phyloP scores from a whole-genome alignment of 2,113 vertebrate genomes.

The Arothron firmamentum region DNA sequence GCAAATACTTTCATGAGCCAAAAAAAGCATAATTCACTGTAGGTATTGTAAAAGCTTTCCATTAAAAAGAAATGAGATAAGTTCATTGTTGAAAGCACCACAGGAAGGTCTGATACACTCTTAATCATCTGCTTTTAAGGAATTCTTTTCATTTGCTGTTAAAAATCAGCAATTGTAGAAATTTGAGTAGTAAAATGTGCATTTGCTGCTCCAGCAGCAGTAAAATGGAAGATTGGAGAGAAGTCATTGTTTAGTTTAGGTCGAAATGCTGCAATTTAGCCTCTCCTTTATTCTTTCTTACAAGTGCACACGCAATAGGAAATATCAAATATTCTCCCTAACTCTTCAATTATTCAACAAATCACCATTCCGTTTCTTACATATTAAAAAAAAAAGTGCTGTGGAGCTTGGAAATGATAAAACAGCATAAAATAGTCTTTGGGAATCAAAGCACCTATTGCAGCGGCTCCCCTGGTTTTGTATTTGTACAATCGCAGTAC shows the following conservation, averaged over 20 bases:
- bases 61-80: conserved; percentile 70
- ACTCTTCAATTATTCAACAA: conserved; percentile 74
- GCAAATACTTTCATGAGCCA: conserved; percentile 68
- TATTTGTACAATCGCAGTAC: conserved; percentile 63
- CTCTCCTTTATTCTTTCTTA: conserved; percentile 59
- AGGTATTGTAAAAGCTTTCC: conserved; percentile 75
- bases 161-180: conserved; percentile 7
- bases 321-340: conserved; percentile 62
- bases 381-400: conserved; percentile 66
- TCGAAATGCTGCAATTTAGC: conserved; percentile 34
- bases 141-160: conserved; percentile 26
- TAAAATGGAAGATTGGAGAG: background rate
- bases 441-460: conserved; percentile 75
- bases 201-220: too few relatives aligned
- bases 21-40: conserved; percentile 66
- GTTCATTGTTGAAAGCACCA: conserved; percentile 62
- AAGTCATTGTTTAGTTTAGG: conserved; percentile 37
- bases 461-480: conserved; percentile 65
- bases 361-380: conserved; percentile 68
- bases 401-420: conserved; percentile 72
- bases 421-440: conserved; percentile 76
- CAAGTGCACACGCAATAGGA: conserved; percentile 36
- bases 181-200: too few relatives aligned
- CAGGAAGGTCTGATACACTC: conserved; percentile 37
- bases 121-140: conserved; percentile 56